phyloP scores from a whole-genome alignment of 53 echinoderm and acorn worm genomes.

The Holothuria leucospilota region DNA sequence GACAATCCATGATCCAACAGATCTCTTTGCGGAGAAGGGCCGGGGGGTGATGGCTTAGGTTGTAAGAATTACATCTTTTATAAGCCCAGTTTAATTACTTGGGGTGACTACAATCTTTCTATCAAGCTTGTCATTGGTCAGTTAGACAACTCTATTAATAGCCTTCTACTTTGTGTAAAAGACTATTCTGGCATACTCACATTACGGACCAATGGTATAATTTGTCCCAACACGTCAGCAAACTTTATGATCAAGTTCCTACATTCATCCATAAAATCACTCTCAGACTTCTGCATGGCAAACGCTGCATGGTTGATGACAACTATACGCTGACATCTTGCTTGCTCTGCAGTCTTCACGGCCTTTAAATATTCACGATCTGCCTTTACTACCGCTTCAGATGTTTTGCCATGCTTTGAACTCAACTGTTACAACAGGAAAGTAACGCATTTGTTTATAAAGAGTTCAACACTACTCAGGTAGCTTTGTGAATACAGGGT shows the following conservation, averaged over 20 bases:
- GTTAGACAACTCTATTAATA: too few species aligned
- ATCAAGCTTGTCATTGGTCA: too few species aligned
- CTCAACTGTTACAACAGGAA: neutral
- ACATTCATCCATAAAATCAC: conserved; percentile 23
- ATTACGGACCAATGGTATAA: conserved; percentile 30
- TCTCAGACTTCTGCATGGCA: conserved; percentile 22
- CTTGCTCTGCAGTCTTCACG: conserved; percentile 20
- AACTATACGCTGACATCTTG: neutral
- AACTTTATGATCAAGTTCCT: conserved; percentile 31
- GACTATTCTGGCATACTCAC: neutral
- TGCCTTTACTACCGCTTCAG: conserved; percentile 24
- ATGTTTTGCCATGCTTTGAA: conserved; percentile 33
- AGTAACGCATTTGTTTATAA: neutral
- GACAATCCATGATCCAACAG: too few species aligned
- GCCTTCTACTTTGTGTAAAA: too few species aligned
- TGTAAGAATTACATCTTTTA: too few species aligned
- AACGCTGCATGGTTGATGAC: conserved; percentile 22
- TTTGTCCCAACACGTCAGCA: conserved; percentile 28
- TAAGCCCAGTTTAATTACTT: too few species aligned
- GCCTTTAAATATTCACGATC: conserved; percentile 39
- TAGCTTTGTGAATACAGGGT: too few species aligned
- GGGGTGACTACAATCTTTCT: too few species aligned
- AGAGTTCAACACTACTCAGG: too few species aligned
- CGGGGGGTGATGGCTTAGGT: too few species aligned
- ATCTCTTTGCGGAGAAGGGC: too few species aligned